Evolutionary conservation across 2,797 vertebrate species (phyloP).

Genomic region (Acrocephalus scirpaceus): DNA sequence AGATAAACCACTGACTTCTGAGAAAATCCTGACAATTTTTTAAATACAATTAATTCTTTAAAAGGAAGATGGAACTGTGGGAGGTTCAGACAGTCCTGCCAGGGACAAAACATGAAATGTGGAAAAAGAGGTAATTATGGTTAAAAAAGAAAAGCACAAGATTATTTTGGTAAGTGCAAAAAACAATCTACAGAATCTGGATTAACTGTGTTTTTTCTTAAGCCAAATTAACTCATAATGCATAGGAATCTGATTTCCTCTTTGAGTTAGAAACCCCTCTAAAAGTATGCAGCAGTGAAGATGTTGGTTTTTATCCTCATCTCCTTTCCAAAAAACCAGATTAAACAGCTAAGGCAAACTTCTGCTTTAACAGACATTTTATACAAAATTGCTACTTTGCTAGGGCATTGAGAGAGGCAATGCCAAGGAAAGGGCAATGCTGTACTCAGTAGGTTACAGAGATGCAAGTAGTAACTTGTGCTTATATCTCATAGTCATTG

Average conservation of each 20-base stretch:
- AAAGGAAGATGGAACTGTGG: neutral
- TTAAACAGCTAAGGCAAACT: neutral
- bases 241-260: neutral
- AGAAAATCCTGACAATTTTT: neutral
- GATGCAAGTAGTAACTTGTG: fast-evolving
- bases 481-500: neutral
- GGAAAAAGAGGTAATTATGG: neutral
- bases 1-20: neutral
- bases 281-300: neutral
- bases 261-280: neutral
- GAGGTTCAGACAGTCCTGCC: neutral
- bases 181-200: neutral
- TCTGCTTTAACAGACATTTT: neutral
- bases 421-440: neutral
- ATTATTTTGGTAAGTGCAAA: neutral
- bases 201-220: neutral
- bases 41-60: neutral
- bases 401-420: neutral
- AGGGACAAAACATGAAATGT: neutral
- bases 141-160: neutral
- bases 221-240: neutral
- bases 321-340: neutral
- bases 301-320: neutral
- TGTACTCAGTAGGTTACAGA: neutral
- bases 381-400: neutral